These are phyloP conservation scores for Tinamus guttatus DNA, from an alignment of 2,113 vertebrate species.

Conservation along the genomic window DNA sequence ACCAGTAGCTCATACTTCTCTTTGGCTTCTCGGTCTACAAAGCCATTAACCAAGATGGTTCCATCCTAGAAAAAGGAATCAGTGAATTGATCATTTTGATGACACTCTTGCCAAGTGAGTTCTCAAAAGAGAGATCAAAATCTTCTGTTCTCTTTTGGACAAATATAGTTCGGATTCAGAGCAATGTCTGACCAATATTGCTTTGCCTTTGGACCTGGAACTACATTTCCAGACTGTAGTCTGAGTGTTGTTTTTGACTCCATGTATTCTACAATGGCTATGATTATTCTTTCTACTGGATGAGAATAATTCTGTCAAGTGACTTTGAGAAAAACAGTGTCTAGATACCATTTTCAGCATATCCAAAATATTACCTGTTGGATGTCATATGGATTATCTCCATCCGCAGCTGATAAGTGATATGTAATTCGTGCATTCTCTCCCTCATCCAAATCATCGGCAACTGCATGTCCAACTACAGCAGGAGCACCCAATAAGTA, in stretches of 20 bases:
- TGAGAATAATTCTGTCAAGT: background rate
- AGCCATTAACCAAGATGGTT: slow-evolving; percentile 60
- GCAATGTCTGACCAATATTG: background rate
- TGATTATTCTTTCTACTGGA: background rate
- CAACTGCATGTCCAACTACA: slow-evolving; percentile 45
- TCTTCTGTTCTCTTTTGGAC: background rate
- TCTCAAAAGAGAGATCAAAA: background rate
- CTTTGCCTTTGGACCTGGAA: background rate
- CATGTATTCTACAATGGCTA: background rate
- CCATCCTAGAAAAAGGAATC: slow-evolving; percentile 74
- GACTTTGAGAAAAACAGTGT: background rate
- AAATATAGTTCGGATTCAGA: background rate
- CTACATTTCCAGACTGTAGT: background rate
- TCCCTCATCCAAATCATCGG: slow-evolving; percentile 77
- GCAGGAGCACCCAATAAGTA: slow-evolving; percentile 24
- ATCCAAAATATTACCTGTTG: slow-evolving; percentile 67
- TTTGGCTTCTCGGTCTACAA: slow-evolving; percentile 79
- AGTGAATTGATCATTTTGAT: background rate
- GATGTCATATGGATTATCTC: slow-evolving; percentile 69
- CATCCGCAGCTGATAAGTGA: slow-evolving; percentile 43
- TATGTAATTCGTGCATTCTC: slow-evolving; percentile 75
- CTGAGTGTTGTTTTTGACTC: fast-evolving
- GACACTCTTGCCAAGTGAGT: background rate
- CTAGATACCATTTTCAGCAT: background rate
- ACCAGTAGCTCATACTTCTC: slow-evolving; percentile 75